Evolutionary conservation across 1,140 invertebrate species (phyloP), one percentile per base, ranked within the genome.

Genomic region (Drosophila elegans): DNA sequence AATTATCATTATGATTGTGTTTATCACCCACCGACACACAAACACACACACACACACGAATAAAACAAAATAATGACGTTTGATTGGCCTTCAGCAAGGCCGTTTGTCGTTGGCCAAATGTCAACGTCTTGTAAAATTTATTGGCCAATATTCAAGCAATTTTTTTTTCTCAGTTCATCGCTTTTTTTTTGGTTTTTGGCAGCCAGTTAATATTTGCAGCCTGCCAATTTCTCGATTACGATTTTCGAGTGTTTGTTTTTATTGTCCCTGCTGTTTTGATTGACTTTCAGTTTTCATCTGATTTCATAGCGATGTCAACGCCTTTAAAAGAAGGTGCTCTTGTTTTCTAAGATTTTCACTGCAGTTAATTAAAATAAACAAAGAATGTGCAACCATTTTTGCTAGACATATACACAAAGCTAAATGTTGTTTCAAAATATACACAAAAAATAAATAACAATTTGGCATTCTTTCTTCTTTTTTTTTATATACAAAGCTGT

Each of bases 121-220:
- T 80, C 73, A 84, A 80, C 77, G 88, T 80, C 78, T 91, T 83
- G 84, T 75, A 84, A 78, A 80, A 89, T 91, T 88, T 91, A 91
- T 91, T 91, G 80, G 88, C 88, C 88, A 91, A 84, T 83, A 91
- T 88, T 89, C 80, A 89, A 88, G 38, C 46, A 72, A 79, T 52
- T 63, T 72, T 78, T 74, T 55, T 67, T 44, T 52, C 42, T 25
- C 42, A 27, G 1, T 57, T 42, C 25, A 42, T 45, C 16, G 44
- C 45, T 36, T 48, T 41, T 61, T 21, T 46, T 59, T 48, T 61
- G 60, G 51, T 39, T 80, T 80, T 88, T 88, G 84, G 80, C 84
- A 89, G 84, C 27, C 80, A 88, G 84, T 88, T 88, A 88, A 88
- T 88, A 88, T 88, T 89, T 56, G 73, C 76, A 74, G 72, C 81